Conservation (phyloP, 2,797 vertebrate genomes). For the Gobio occitaniae region DNA sequence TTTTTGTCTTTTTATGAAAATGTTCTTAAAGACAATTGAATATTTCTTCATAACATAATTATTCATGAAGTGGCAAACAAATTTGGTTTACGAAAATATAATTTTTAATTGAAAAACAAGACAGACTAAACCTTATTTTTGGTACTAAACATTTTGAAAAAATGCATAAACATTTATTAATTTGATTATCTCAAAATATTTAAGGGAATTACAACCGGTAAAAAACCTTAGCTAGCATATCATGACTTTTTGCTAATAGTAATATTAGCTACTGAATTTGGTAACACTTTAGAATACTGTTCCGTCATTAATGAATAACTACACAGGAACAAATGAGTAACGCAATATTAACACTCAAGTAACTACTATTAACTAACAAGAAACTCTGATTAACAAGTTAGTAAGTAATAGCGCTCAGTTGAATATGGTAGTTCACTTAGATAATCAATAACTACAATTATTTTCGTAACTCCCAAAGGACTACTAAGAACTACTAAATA, state of each 20-base stretch:
- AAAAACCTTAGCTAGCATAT: background rate
- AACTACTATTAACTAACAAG: no score
- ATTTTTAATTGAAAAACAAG: background rate
- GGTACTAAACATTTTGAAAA: background rate
- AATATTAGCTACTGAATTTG: background rate
- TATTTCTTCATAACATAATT: background rate
- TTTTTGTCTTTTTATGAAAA: background rate
- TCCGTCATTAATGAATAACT: no score
- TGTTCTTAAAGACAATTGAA: background rate
- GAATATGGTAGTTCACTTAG: no score
- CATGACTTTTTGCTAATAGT: background rate
- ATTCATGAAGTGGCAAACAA: background rate
- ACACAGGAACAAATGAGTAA: no score
- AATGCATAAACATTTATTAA: background rate
- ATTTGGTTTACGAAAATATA: background rate
- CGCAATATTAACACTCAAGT: no score
- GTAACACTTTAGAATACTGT: no score
- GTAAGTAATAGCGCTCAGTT: no score
- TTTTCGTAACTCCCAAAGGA: no score
- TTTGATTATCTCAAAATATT: background rate
- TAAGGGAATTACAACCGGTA: background rate
- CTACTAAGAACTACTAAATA: no score
- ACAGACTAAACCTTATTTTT: background rate
- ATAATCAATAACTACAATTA: no score
- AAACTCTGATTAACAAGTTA: no score